These are phyloP conservation scores for Bombus sibiricus DNA, from an alignment of 1,140 invertebrate genomes.

Conservation along the genomic window DNA sequence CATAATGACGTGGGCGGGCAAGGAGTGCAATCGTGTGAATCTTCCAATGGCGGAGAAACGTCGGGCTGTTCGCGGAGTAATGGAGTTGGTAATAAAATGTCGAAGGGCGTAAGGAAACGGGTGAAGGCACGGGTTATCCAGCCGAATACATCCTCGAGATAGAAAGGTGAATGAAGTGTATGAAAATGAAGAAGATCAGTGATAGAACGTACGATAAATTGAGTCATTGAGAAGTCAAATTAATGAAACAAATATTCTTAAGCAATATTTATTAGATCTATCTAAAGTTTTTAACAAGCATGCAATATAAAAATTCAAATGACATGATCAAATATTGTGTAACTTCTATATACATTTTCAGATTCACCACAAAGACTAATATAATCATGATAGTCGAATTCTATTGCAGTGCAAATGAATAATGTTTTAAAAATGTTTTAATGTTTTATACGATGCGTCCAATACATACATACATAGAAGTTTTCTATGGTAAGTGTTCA, in stretches of 20 bases:
- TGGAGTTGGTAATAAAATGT: slow-evolving; percentile 73
- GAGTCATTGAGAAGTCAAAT: too few species aligned
- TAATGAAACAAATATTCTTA: too few species aligned
- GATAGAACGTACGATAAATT: too few species aligned
- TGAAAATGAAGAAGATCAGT: too few species aligned
- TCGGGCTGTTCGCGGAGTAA: slow-evolving; percentile 59
- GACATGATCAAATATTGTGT: too few species aligned
- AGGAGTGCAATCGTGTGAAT: slow-evolving; percentile 26
- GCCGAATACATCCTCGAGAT: background rate
- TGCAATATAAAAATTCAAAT: background rate
- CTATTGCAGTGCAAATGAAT: too few species aligned
- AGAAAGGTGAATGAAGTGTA: background rate
- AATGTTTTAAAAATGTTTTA: too few species aligned
- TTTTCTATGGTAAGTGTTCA: too few species aligned
- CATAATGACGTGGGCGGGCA: slow-evolving; percentile 14
- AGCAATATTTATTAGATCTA: too few species aligned
- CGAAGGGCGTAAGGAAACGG: slow-evolving; percentile 34
- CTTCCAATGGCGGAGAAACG: slow-evolving; percentile 20
- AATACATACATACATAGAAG: too few species aligned
- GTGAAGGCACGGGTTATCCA: slow-evolving; percentile 34
- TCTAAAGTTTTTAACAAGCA: too few species aligned
- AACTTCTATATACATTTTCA: background rate
- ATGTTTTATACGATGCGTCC: too few species aligned
- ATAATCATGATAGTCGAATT: background rate
- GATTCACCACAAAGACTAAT: background rate